Base-by-base conservation (phyloP, 2,113 vertebrate genomes). In the Diphyllodes magnificus region DNA sequence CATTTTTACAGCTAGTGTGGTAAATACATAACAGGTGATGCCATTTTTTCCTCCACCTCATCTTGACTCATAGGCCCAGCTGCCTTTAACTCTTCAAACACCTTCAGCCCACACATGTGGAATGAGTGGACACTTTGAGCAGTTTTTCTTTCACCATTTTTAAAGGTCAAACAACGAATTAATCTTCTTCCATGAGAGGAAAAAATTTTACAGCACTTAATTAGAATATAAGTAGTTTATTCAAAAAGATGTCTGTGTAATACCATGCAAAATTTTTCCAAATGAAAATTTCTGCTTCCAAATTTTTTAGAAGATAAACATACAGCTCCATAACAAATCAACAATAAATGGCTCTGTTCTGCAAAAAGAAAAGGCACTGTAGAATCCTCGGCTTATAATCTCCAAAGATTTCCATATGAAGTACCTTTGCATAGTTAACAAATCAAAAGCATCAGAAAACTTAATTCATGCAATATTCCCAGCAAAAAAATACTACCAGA, bases 151-250 rank as follows among this genome's bases (percentile, higher is more conserved):
- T 33, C 53, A 64, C 12, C 6, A 60, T 24, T 82, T 92, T 40
- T 44, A 82, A 72, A 82, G 45, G n/a, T 64, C 27, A 88, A 85
- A 35, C 7, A 90, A 64, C 9, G 77, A 68, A 28, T 13, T 12
- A 78, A 15, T 42, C 13, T 14, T 63, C 44, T 57, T 57, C 66
- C 4, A 18, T 0, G 0, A 61, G 7, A 53, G 7, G 6, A 70
- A 65, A 9, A 18, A 33, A 0, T 35, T 82, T 65, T 45, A 51
- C 6, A 78, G 37, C 5, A 12, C 20, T 49, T 69, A 61, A 30
- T 80, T 61, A 70, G n/a, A 68, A 82, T 13, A 15, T 10, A 15
- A 71, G 13, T 31, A 25, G 23, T 77, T 86, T 70, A 92, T 77
- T 27, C 31, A 82, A 44, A 90, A 54, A 21, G 4, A 25, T 6